Conservation (phyloP, 2,113 vertebrate genomes). For the Mus pahari region DNA sequence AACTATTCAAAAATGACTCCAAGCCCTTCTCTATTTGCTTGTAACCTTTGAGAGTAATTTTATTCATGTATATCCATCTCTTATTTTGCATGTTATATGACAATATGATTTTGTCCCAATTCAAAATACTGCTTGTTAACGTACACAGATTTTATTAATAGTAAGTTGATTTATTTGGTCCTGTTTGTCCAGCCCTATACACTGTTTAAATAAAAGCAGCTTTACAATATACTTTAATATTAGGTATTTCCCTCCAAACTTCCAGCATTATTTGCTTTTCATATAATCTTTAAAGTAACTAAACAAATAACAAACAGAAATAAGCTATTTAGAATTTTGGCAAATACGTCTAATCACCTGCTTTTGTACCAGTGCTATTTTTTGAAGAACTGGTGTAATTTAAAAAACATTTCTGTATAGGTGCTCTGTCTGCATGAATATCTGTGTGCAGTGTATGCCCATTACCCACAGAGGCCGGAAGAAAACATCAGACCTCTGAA, state of each 20-base stretch:
- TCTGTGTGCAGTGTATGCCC: background rate
- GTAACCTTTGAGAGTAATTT: background rate
- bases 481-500: background rate
- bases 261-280: background rate
- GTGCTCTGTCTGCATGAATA: background rate
- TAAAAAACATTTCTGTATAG: background rate
- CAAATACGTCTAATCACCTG: background rate
- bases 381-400: conserved; percentile 5
- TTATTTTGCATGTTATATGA: conserved; percentile 18
- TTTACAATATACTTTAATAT: conserved; percentile 13
- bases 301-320: conserved; percentile 18
- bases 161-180: conserved; percentile 12
- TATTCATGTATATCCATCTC: conserved; percentile 29
- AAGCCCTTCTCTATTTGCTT: background rate
- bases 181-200: conserved; percentile 14
- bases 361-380: conserved; percentile 19
- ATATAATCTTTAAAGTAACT: conserved; percentile 24
- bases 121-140: conserved; percentile 33
- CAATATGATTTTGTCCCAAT: conserved; percentile 19
- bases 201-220: background rate
- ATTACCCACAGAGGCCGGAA: background rate
- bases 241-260: background rate
- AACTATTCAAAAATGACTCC: background rate
- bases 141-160: background rate
- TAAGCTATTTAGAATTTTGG: background rate